Conservation (phyloP, 2,113 vertebrate species). For the Nerophis ophidion region DNA sequence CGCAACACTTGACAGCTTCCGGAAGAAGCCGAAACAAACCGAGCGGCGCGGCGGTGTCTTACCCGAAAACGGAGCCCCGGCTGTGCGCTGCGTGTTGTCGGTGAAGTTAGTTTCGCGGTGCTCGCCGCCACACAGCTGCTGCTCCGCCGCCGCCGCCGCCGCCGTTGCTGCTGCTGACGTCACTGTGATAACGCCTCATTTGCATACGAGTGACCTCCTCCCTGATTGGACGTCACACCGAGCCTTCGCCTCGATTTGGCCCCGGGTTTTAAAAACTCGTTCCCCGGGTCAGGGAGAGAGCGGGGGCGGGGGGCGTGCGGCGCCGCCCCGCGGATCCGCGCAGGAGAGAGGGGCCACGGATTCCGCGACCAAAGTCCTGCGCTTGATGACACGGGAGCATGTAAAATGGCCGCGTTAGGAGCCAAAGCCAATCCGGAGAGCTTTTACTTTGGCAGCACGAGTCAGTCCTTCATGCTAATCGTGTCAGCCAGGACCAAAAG, state of each 20-base stretch:
- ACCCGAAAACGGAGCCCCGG: constrained; percentile 51
- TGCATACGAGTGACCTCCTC: constrained; percentile 65
- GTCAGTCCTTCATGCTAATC: constrained; percentile 31
- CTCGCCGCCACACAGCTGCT: constrained; percentile 68
- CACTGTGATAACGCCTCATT: constrained; percentile 64
- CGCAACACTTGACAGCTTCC: constrained; percentile 2
- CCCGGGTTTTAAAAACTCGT: background rate
- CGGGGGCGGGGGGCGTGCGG: no score
- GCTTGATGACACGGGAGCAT: constrained; percentile 45
- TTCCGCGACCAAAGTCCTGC: constrained; percentile 23
- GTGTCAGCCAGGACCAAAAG: constrained; percentile 25
- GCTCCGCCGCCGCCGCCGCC: constrained; percentile 2
- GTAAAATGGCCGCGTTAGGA: constrained; percentile 74
- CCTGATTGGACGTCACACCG: constrained; percentile 62
- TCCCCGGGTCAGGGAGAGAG: background rate
- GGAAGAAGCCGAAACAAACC: background rate
- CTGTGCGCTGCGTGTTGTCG: constrained; percentile 34
- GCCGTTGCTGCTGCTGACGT: constrained; percentile 65
- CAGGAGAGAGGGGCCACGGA: background rate
- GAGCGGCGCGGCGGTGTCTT: constrained; percentile 36
- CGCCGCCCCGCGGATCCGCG: background rate
- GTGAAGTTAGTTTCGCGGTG: constrained; percentile 69
- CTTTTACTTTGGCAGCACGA: constrained; percentile 59
- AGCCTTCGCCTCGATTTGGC: constrained; percentile 13
- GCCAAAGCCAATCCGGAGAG: constrained; percentile 66